These are phyloP conservation scores for Chrysemys picta DNA, from an alignment of 2,113 vertebrate genomes.

Conservation along the genomic window DNA sequence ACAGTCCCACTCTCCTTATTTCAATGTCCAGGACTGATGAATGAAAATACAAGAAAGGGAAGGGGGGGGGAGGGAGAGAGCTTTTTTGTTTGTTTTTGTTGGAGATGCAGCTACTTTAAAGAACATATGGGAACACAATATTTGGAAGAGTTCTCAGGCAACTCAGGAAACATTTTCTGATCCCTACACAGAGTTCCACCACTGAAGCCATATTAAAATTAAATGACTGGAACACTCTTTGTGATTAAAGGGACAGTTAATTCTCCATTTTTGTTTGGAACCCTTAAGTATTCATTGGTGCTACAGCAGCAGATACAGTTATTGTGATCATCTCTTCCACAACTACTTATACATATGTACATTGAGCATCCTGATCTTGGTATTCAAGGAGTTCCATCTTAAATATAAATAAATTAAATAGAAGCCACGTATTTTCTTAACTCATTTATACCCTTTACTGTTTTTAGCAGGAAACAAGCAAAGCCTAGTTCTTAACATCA, in stretches of 20 bases:
- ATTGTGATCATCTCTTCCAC: neutral
- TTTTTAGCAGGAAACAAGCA: neutral
- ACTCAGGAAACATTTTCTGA: neutral
- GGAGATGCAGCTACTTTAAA: neutral
- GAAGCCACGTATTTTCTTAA: neutral
- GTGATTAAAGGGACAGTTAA: neutral
- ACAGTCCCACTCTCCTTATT: slow-evolving; percentile 31
- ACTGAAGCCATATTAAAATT: neutral
- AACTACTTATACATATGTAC: neutral
- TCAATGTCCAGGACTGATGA: neutral
- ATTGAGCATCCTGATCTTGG: neutral
- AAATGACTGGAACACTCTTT: neutral
- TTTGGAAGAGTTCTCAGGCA: neutral
- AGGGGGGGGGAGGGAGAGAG: neutral
- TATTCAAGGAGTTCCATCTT: neutral
- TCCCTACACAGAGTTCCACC: neutral
- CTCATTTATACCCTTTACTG: neutral
- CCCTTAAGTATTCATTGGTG: neutral
- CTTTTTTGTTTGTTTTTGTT: neutral
- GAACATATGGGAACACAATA: neutral
- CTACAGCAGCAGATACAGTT: neutral
- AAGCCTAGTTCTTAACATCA: neutral
- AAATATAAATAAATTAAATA: neutral
- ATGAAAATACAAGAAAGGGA: neutral
- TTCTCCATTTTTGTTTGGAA: neutral